Conservation (phyloP, 2,113 vertebrate genomes). For the Axis porcinus region DNA sequence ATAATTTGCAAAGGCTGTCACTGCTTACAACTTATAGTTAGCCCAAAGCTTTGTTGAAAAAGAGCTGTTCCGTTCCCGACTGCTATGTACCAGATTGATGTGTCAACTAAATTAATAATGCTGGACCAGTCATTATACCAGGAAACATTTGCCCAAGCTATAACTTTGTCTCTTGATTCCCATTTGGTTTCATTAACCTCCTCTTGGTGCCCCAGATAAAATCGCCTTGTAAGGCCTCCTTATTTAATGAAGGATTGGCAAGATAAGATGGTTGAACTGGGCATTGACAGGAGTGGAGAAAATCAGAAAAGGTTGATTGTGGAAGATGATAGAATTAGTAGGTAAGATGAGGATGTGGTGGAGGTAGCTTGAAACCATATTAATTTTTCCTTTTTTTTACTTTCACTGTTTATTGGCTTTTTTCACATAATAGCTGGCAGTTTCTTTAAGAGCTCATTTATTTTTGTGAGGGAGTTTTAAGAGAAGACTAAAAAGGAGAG, state of each 20-base stretch:
- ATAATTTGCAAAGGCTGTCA: conserved; percentile 50
- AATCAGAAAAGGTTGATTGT: neutral
- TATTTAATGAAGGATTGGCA: neutral
- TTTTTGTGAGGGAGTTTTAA: neutral
- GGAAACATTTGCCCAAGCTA: conserved; percentile 17
- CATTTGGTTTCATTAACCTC: conserved; percentile 16
- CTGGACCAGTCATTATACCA: neutral
- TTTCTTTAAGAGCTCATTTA: conserved; percentile 16
- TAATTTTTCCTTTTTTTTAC: neutral
- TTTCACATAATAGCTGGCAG: neutral
- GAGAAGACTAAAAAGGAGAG: neutral
- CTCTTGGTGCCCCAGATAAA: neutral
- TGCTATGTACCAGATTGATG: neutral
- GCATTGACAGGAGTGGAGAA: neutral
- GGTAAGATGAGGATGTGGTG: neutral
- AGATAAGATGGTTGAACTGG: neutral
- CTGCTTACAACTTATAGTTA: conserved; percentile 37
- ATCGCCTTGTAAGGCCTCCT: neutral
- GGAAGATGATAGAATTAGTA: neutral
- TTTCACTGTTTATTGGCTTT: neutral
- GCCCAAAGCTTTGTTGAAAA: conserved; percentile 52
- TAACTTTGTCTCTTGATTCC: conserved; percentile 49
- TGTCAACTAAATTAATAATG: conserved; percentile 49
- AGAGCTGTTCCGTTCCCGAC: neutral
- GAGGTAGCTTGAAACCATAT: neutral